Evolutionary conservation across 2,888 invertebrate species (phyloP), one percentile per base, ranked within the genome.

Genomic region (Drosophila helvetica): DNA sequence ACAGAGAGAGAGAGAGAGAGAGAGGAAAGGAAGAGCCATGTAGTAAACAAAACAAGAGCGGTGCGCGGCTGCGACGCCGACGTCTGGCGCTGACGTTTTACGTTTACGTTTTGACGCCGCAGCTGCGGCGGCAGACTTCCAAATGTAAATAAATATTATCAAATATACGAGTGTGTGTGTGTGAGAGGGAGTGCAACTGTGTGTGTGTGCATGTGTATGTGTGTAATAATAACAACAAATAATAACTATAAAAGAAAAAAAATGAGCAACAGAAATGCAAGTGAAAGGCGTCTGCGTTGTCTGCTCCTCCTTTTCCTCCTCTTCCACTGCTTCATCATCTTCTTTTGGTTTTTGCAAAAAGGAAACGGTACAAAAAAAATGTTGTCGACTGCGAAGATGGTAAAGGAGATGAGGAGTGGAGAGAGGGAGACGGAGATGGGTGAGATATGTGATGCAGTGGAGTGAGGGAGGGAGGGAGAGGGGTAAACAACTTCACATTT

Each of bases 81-180:
- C 33, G 33, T 33, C 30, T 30, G 30, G 30, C 30, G 33, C 33
- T 33, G 33, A 33, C 38, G 38, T 38, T 38, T 38, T 38, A 38
- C 38, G 38, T 38, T 38, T 38, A 38, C 38, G 12, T 9, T 30
- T 30, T 5, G 33, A 15, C 33, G 12, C 15, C 5, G 30, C 30
- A 30, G 30, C 30, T 64, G 77, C 64, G 70, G 65, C 45, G 38
- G 51, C 19, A 57, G 51, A 50, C 51, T 43, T 25, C 50, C 42
- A 55, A 46, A 79, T 82, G 78, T 75, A 82, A 82, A 86, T 86
- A 81, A 86, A 83, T 86, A 81, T 81, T 81, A 80, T 83, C 86
- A 86, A 83, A 83, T 78, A 81, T 78, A 65, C 68, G 71, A 17
- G 64, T 63, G 68, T 53, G 18, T 74, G n/a, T 15, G 38, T 38